A percentile compares a stretch with the other conserved stretches of the same genome.
Conservation (phyloP, 2,888 invertebrate species). For the Eudemis profundana region DNA sequence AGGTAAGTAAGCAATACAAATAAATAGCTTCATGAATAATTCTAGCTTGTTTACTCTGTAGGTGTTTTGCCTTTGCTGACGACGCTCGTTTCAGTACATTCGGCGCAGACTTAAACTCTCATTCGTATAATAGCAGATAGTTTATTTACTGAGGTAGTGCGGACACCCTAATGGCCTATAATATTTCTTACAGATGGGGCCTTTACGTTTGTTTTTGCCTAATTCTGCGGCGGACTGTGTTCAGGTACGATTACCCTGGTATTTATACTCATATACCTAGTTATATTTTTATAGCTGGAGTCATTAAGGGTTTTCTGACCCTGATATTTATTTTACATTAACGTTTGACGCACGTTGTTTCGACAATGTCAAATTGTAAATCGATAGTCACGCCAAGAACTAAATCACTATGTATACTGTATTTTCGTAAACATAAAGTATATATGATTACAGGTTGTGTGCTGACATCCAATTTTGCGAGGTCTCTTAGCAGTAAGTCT, state of each 20-base stretch:
- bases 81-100: conserved; percentile 67
- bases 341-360: not conserved
- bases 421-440: too few species aligned
- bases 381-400: not conserved
- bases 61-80: conserved; percentile 67
- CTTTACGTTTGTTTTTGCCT: conserved; percentile 58
- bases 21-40: conserved; percentile 83
- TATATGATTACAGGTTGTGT: too few species aligned
- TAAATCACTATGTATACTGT: not conserved
- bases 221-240: conserved; percentile 42
- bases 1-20: conserved; percentile 79
- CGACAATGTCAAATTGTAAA: not conserved
- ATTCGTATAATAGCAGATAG: conserved; percentile 74
- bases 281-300: not conserved
- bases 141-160: conserved; percentile 69
- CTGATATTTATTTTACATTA: not conserved
- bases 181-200: conserved; percentile 71
- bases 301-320: not conserved
- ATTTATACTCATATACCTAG: not conserved
- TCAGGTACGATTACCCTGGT: conserved; percentile 10
- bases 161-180: conserved; percentile 65
- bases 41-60: conserved; percentile 54
- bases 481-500: conserved; percentile 21
- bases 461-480: conserved; percentile 31
- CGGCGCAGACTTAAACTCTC: conserved; percentile 80